Base-by-base conservation (phyloP, 2,888 invertebrate species). In the Erebia palarica region DNA sequence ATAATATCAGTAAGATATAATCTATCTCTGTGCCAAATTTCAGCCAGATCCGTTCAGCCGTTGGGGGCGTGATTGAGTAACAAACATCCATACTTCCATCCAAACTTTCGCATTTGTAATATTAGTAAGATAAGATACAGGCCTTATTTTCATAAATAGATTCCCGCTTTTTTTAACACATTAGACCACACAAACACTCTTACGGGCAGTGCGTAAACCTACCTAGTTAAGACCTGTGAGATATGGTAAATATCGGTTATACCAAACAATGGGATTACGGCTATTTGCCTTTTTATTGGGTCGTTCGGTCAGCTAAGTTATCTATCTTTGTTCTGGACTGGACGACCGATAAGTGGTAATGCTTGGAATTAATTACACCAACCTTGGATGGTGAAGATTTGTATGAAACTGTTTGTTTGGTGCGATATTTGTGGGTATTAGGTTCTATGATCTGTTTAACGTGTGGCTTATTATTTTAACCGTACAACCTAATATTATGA, bases 271-370 rank as follows among this genome's bases (percentile, higher is more conserved):
- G 76, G 80, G 83, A 86, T 85, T 81, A 84, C 78, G 79, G 79
- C 78, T 86, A 84, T 88, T 88, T 87, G 80, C 84, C 82, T 85
- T 83, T 86, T 86, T 87, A 87, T 86, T 84, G 83, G 85, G 81
- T 82, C 83, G 81, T 86, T 85, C 76, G 77, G 75, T 74, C 65
- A 58, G 67, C 71, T 42, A 59, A 68, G 47, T 74, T 76, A 76
- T 73, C 67, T 71, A 76, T 73, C 67, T 71, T 70, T 57, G 69
- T 72, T 65, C 71, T 59, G 63, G 67, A 68, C 71, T 49, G 59
- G 59, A 61, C 68, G 55, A 60, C 67, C 60, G 65, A 51, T 67
- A 58, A 69, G 61, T 51, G 44, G n/a, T 36, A 11, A 51, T 42
- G 55, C 36, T 66, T 47, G 49, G 68, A 60, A 67, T 65, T 72